These are phyloP conservation scores for Lepilemur septentrionalis DNA, from an alignment of 2,797 vertebrate genomes.

Conservation along the genomic window DNA sequence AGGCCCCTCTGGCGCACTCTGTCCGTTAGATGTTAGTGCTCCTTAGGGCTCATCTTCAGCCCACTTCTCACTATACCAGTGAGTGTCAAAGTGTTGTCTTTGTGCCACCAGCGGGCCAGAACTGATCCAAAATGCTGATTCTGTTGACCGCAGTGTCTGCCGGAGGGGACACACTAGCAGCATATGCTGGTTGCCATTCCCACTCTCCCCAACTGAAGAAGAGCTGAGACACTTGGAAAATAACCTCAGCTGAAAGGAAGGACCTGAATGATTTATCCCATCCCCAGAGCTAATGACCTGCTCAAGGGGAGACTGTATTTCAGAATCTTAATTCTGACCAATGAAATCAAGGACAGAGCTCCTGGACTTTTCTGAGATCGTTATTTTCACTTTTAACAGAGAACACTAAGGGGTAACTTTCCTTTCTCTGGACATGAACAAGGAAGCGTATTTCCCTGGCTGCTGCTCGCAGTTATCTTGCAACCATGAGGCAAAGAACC, in stretches of 20 bases:
- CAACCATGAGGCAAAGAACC: not conserved
- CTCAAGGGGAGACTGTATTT: not conserved
- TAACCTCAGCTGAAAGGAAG: not conserved
- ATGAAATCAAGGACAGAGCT: not conserved
- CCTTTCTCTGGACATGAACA: not conserved
- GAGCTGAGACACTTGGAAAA: not conserved
- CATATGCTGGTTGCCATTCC: not conserved
- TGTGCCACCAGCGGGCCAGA: not conserved
- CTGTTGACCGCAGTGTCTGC: not conserved
- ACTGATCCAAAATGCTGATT: not conserved
- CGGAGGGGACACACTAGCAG: not conserved
- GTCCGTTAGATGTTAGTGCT: not conserved
- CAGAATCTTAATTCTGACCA: not conserved
- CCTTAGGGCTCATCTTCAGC: not conserved
- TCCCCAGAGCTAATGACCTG: not conserved
- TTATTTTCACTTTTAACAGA: not conserved
- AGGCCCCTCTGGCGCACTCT: not conserved
- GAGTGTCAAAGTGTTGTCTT: not conserved
- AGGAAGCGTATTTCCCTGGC: not conserved
- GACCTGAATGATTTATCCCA: not conserved
- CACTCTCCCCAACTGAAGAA: not conserved
- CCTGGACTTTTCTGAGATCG: not conserved
- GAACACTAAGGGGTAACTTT: not conserved
- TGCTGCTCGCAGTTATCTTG: not conserved
- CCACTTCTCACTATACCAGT: not conserved